These are phyloP conservation scores for Bothrops alternatus DNA, from an alignment of 2,797 vertebrate species.

Conservation along the genomic window DNA sequence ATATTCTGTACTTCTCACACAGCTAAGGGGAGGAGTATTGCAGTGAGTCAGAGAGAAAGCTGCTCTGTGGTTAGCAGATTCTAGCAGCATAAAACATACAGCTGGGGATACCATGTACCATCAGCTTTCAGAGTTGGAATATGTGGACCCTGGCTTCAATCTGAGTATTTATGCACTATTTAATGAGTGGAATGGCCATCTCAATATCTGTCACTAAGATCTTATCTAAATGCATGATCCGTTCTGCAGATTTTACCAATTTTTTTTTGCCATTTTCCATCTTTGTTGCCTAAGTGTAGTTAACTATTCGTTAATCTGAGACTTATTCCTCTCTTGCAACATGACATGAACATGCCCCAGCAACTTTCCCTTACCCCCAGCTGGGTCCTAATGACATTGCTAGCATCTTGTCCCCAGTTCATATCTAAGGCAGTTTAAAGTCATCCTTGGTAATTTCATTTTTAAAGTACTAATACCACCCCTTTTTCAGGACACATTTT, in stretches of 20 bases:
- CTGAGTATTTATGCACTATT: not conserved
- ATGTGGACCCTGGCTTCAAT: not conserved
- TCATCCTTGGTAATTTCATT: not conserved
- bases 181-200: not conserved
- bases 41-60: not conserved
- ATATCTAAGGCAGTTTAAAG: not conserved
- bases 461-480: not conserved
- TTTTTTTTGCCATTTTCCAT: not conserved
- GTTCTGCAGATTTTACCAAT: not conserved
- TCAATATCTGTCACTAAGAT: not conserved
- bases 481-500: not conserved
- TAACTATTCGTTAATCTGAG: not conserved
- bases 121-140: not conserved
- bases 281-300: not conserved
- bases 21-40: not conserved
- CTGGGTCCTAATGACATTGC: not conserved
- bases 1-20: not conserved
- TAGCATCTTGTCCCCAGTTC: not conserved
- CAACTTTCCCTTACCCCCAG: not conserved
- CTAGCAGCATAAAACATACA: not conserved
- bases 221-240: not conserved
- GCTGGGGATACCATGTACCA: not conserved
- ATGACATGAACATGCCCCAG: not conserved
- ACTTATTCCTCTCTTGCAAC: not conserved
- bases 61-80: not conserved